Conservation (phyloP, 2,888 invertebrate species). For the Andrena minutula region DNA sequence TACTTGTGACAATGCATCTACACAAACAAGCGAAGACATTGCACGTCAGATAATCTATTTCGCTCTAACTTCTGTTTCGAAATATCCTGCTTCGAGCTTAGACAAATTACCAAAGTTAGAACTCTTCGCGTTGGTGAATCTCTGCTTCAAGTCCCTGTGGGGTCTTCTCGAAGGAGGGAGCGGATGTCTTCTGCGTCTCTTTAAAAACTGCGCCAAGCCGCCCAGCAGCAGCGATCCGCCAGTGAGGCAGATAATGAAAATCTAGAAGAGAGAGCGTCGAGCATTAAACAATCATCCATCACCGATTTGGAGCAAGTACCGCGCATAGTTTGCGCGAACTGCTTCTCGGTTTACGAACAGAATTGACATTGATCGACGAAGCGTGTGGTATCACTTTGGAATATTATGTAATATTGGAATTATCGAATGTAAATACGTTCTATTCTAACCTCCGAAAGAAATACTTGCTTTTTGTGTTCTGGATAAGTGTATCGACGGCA, state of each 20-base stretch:
- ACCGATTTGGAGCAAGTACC: background rate
- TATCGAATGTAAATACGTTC: conserved; percentile 52
- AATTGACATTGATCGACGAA: conserved; percentile 9
- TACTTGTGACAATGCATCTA: conserved; percentile 82
- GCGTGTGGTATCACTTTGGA: conserved; percentile 17
- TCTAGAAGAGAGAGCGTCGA: conserved; percentile 83
- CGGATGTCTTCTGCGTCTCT: conserved; percentile 86
- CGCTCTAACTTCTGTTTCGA: too few relatives aligned
- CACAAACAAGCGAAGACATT: background rate
- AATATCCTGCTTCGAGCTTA: too few relatives aligned
- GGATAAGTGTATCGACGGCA: conserved; percentile 86
- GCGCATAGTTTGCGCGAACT: conserved; percentile 2
- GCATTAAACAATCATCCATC: background rate
- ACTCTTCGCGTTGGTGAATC: conserved; percentile 78
- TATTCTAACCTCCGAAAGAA: conserved; percentile 64
- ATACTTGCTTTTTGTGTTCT: conserved; percentile 90
- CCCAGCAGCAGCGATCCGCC: conserved; percentile 94
- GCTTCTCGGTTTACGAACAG: background rate
- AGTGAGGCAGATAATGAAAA: conserved; percentile 90
- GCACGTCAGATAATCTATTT: background rate
- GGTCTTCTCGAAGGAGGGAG: conserved; percentile 78
- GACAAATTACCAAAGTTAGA: conserved; percentile 81
- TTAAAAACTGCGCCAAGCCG: conserved; percentile 92
- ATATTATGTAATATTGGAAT: conserved; percentile 65
- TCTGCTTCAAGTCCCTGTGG: conserved; percentile 79